These are phyloP conservation scores for Temnothorax rugatulus DNA, from an alignment of 2,888 invertebrate species.

Conservation along the genomic window DNA sequence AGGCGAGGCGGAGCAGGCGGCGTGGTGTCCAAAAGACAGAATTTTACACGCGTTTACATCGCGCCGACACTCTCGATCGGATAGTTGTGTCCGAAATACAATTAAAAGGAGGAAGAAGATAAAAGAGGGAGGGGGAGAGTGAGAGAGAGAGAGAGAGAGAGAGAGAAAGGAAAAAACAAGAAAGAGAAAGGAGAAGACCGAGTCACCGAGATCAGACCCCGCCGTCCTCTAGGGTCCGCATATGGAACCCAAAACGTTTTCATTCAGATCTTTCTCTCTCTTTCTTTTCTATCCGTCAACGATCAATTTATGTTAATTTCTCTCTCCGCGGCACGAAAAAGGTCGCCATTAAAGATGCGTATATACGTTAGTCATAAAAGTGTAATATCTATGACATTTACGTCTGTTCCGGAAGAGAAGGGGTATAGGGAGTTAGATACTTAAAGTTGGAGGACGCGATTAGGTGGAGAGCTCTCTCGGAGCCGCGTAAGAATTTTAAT, in stretches of 20 bases:
- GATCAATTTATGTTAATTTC: slow-evolving; percentile 66
- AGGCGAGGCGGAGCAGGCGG: not conserved
- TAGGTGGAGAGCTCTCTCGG: slow-evolving; percentile 28
- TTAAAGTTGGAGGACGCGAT: slow-evolving; percentile 35
- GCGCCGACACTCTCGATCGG: slow-evolving; percentile 70
- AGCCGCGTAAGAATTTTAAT: slow-evolving; percentile 48
- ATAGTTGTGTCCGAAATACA: slow-evolving; percentile 75
- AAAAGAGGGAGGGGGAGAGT: slow-evolving; percentile 43
- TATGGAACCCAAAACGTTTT: slow-evolving; percentile 29
- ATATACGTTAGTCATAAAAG: slow-evolving; percentile 55
- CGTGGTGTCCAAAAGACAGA: not conserved
- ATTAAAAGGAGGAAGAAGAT: slow-evolving; percentile 66
- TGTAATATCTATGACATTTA: slow-evolving; percentile 61
- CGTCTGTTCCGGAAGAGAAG: slow-evolving; percentile 11
- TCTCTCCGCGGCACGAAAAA: slow-evolving; percentile 44
- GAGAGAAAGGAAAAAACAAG: slow-evolving; percentile 35
- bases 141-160: slow-evolving; percentile 57
- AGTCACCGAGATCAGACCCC: slow-evolving; percentile 60
- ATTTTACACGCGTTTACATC: slow-evolving; percentile 71
- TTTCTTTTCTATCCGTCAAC: not conserved
- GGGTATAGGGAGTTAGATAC: not conserved
- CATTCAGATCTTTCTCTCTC: slow-evolving; percentile 40
- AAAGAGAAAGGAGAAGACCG: slow-evolving; percentile 32
- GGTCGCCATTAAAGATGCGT: slow-evolving; percentile 47
- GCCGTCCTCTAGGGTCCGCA: slow-evolving; percentile 58